Percentiles rank a stretch among this genome's conserved stretches.
Evolutionary conservation across 2,113 vertebrate genomes (phyloP).

Genomic region (Serinus canaria): DNA sequence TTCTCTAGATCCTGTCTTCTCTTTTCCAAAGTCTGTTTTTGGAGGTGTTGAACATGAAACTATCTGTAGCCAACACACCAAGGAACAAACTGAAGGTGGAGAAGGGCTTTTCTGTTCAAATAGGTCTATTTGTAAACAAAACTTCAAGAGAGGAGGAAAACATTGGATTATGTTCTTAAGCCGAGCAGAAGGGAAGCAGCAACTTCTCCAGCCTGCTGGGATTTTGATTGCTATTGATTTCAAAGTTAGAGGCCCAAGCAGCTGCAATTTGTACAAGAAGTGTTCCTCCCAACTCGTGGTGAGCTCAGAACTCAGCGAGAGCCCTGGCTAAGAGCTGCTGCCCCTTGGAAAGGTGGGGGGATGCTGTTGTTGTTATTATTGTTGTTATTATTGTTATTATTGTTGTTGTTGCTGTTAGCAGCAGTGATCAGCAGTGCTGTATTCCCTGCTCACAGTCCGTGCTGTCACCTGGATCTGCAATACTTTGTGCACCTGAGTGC

Average conservation of each 20-base stretch:
- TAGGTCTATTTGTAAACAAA: constrained; percentile 14
- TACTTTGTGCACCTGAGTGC: neutral
- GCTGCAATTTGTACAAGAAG: neutral
- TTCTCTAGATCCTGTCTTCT: neutral
- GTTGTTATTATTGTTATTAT: neutral
- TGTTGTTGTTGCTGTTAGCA: neutral
- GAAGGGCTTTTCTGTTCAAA: neutral
- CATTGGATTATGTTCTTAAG: neutral
- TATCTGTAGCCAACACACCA: neutral
- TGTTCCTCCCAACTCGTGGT: neutral
- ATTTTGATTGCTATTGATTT: constrained; percentile 46
- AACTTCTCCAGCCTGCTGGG: constrained; percentile 4
- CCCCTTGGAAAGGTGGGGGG: neutral
- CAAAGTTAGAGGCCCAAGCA: neutral
- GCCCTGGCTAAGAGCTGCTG: neutral
- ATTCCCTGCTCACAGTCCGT: neutral
- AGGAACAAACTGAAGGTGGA: neutral
- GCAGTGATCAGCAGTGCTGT: neutral
- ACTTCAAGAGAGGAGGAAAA: neutral
- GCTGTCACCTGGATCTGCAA: neutral
- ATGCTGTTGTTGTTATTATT: neutral
- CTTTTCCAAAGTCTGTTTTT: neutral
- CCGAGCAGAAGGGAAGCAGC: neutral
- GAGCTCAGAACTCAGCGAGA: neutral
- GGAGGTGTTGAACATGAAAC: neutral